Evolutionary conservation across 1,140 invertebrate species (phyloP).

Genomic region (Magallana ariakensis): DNA sequence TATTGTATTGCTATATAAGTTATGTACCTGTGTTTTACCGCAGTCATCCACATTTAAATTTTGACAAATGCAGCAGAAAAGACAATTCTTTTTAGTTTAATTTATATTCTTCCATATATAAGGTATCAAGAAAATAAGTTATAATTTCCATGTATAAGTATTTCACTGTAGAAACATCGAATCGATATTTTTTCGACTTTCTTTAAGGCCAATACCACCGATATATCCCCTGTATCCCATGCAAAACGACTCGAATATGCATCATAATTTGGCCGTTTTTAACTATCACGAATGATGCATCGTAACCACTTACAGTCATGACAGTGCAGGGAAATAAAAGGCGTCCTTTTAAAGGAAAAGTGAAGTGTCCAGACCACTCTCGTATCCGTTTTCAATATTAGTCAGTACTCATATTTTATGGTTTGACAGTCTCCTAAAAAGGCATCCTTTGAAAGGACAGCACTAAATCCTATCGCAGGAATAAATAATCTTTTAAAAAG

Average conservation of each 20-base stretch:
- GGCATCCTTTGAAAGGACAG: background rate
- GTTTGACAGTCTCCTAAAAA: background rate
- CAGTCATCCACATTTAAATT: too few species aligned
- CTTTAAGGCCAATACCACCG: background rate
- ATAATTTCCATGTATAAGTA: background rate
- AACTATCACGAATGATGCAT: background rate
- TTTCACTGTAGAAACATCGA: background rate
- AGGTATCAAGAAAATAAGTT: background rate
- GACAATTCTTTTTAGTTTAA: too few species aligned
- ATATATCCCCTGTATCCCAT: background rate
- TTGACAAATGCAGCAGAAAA: too few species aligned
- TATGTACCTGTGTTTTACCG: too few species aligned
- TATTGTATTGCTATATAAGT: too few species aligned
- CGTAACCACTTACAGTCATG: background rate
- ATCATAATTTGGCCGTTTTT: slow-evolving; percentile 9
- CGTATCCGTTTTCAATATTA: slow-evolving; percentile 23
- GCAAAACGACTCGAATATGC: background rate
- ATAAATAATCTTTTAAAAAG: background rate
- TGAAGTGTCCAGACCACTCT: slow-evolving; percentile 37
- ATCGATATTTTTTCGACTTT: background rate
- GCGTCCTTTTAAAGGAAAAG: slow-evolving; percentile 23
- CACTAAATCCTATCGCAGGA: background rate
- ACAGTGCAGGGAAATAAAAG: background rate
- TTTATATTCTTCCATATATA: background rate
- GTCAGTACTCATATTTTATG: slow-evolving; percentile 24